phyloP scores from a whole-genome alignment of 2,113 vertebrate genomes.

The Theristicus caerulescens region DNA sequence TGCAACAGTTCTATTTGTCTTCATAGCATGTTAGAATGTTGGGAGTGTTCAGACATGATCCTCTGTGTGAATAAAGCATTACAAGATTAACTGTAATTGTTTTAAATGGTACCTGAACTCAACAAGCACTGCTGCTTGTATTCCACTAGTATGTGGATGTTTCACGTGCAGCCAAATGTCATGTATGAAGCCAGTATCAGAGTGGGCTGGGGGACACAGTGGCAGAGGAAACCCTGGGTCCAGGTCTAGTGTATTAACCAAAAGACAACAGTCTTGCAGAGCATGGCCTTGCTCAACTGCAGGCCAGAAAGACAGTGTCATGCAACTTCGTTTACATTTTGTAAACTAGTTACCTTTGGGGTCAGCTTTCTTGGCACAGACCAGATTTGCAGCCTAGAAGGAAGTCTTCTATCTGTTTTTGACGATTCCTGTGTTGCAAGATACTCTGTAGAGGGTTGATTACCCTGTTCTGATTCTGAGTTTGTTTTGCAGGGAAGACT shows the following conservation, averaged over 20 bases:
- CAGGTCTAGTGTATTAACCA: neutral
- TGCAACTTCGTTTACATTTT: neutral
- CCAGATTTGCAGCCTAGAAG: neutral
- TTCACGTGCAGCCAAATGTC: neutral
- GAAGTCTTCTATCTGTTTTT: neutral
- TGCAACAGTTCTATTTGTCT: neutral
- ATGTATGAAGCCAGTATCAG: neutral
- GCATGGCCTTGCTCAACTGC: neutral
- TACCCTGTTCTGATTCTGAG: slow-evolving; percentile 2
- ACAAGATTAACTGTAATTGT: neutral
- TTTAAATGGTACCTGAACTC: neutral
- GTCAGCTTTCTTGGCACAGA: neutral
- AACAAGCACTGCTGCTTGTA: neutral
- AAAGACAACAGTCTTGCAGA: neutral
- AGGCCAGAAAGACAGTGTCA: neutral
- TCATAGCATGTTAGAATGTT: neutral
- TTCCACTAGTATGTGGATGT: neutral
- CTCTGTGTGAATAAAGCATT: neutral
- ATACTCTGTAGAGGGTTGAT: neutral
- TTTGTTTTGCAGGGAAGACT: slow-evolving; percentile 87
- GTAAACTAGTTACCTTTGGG: neutral
- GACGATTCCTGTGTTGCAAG: neutral
- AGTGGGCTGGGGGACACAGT: neutral
- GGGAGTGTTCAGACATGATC: neutral
- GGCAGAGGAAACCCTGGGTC: neutral